These are phyloP conservation scores for Salvelinus namaycush DNA, from an alignment of 2,113 vertebrate genomes.

Conservation along the genomic window DNA sequence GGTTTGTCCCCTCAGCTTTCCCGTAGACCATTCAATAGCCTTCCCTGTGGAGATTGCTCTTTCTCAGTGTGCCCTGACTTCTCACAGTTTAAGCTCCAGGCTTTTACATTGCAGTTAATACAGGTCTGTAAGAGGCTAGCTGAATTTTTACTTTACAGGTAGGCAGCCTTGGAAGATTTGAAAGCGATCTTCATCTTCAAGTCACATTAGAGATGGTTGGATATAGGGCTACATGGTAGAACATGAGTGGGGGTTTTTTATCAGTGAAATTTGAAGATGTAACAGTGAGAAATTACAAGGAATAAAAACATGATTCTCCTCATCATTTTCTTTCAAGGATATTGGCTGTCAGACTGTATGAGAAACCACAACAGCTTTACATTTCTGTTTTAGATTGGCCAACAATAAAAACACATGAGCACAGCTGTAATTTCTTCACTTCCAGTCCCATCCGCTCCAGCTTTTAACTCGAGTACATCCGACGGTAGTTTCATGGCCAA, in stretches of 20 bases:
- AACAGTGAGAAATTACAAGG: neutral
- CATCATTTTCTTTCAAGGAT: neutral
- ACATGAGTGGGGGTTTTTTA: neutral
- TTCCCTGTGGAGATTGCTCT: conserved; percentile 78
- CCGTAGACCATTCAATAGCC: conserved; percentile 55
- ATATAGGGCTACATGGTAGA: neutral
- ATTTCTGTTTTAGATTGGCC: neutral
- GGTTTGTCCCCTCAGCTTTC: conserved; percentile 69
- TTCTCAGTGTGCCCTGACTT: conserved; percentile 70
- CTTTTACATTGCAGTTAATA: conserved; percentile 43
- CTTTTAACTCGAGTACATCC: neutral
- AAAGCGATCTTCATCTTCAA: neutral
- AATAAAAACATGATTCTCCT: neutral
- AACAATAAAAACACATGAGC: neutral
- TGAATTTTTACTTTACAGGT: conserved; percentile 10
- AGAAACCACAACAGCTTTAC: neutral
- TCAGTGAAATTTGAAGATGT: neutral
- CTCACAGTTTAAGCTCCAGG: conserved; percentile 49
- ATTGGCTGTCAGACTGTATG: neutral
- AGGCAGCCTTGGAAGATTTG: conserved; percentile 11
- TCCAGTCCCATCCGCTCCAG: neutral
- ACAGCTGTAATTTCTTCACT: neutral
- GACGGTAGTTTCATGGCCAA: conserved; percentile 31
- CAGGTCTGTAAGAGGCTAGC: conserved; percentile 34
- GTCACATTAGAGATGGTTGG: neutral